Evolutionary conservation across 1,140 invertebrate genomes (phyloP).

Genomic region (roundworm (Caenorhabditis elegans)): DNA sequence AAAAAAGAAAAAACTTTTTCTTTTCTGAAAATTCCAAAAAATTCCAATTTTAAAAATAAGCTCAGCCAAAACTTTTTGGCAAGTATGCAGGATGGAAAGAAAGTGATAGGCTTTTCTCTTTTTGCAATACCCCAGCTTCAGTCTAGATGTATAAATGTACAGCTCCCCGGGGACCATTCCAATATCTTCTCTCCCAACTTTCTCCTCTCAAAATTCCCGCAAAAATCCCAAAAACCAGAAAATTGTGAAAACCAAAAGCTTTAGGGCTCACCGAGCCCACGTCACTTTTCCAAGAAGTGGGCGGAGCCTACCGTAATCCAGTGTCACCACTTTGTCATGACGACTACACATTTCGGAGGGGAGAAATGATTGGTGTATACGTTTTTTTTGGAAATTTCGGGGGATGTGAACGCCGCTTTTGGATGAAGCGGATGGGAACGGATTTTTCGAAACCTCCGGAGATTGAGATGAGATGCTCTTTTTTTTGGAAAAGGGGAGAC

Average conservation of each 20-base stretch:
- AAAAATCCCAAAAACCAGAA: not conserved
- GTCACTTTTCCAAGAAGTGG: not conserved
- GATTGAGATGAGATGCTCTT: too few relatives aligned
- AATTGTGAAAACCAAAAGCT: not conserved
- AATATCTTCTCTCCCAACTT: not conserved
- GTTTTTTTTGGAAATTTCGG: too few relatives aligned
- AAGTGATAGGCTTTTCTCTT: not conserved
- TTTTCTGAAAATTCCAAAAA: too few relatives aligned
- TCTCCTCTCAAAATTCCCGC: not conserved
- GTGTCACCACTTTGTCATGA: not conserved
- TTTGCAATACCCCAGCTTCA: too few relatives aligned
- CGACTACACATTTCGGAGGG: not conserved
- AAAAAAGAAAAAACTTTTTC: too few relatives aligned
- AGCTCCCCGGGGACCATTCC: constrained; percentile 17
- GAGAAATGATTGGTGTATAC: not conserved
- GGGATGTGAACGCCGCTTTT: too few relatives aligned
- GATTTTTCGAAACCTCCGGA: too few relatives aligned
- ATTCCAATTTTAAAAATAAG: too few relatives aligned
- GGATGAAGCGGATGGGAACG: too few relatives aligned
- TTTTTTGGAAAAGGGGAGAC: too few relatives aligned
- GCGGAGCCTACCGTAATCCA: not conserved
- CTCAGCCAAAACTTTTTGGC: too few relatives aligned
- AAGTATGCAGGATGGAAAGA: not conserved
- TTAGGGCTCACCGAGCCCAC: not conserved
- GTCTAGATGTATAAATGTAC: constrained; percentile 24